phyloP scores from a whole-genome alignment of 37 sponge, comb jelly and placozoan species.

The Lycopodina hypogea region DNA sequence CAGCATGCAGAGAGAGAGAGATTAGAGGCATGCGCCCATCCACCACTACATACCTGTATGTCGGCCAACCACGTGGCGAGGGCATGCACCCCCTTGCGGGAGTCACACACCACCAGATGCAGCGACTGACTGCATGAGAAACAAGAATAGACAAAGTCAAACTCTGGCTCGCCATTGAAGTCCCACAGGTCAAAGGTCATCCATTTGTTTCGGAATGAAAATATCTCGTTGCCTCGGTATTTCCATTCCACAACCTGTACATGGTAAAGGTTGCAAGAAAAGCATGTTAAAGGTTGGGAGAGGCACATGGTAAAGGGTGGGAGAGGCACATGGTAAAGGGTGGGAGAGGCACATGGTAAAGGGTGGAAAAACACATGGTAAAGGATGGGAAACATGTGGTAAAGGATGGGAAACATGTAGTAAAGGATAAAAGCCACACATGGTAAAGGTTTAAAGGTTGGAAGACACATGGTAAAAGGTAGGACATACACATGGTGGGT shows the following conservation, averaged over 20 bases:
- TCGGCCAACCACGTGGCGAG: conserved; percentile 49
- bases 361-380: too few relatives aligned
- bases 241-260: conserved; percentile 48
- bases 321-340: too few relatives aligned
- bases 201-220: conserved; percentile 25
- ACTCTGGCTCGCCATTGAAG: conserved; percentile 42
- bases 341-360: too few relatives aligned
- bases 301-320: too few relatives aligned
- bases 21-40: neutral
- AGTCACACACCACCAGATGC: conserved; percentile 53
- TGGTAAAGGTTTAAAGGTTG: too few relatives aligned
- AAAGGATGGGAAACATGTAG: too few relatives aligned
- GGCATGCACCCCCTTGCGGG: neutral
- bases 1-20: neutral
- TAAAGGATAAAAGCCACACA: too few relatives aligned
- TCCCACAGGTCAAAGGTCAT: conserved; percentile 69
- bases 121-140: conserved; percentile 46
- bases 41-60: conserved; percentile 39
- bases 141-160: conserved; percentile 37
- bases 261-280: neutral
- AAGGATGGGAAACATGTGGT: too few relatives aligned
- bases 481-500: too few relatives aligned
- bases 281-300: too few relatives aligned
- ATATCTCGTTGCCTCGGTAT: conserved; percentile 20
- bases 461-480: too few relatives aligned